Evolutionary conservation across 2,888 invertebrate genomes (phyloP).

Genomic region (Diplolepis rosae): DNA sequence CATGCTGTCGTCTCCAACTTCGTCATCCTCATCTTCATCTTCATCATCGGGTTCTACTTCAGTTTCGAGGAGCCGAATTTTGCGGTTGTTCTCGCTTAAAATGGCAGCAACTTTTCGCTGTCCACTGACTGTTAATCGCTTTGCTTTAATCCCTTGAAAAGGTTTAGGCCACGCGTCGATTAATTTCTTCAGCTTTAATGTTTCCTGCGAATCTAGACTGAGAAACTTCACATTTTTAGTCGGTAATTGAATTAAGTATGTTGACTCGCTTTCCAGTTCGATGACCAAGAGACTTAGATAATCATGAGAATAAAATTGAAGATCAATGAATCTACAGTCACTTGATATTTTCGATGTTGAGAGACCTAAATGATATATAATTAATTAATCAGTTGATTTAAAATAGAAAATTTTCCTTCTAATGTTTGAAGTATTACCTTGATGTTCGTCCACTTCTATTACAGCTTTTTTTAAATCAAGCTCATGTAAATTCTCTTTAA

Average conservation of each 20-base stretch:
- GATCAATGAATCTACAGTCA: constrained; percentile 77
- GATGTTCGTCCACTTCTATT: constrained; percentile 61
- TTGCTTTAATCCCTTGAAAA: constrained; percentile 69
- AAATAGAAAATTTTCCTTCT: background rate
- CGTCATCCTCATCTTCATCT: constrained; percentile 80
- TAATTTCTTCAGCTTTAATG: constrained; percentile 59
- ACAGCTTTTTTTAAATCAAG: constrained; percentile 54
- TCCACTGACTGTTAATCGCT: constrained; percentile 88
- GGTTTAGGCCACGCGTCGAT: constrained; percentile 62
- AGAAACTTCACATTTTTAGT: constrained; percentile 53
- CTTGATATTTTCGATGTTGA: constrained; percentile 52
- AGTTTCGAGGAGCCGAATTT: constrained; percentile 92
- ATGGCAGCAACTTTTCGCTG: constrained; percentile 89
- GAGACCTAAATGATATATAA: constrained; percentile 40
- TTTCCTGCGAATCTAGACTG: constrained; percentile 47
- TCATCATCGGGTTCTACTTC: constrained; percentile 95
- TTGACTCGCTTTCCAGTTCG: constrained; percentile 61
- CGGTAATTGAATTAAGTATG: constrained; percentile 65
- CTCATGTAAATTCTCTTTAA: constrained; percentile 32
- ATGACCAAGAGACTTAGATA: constrained; percentile 81
- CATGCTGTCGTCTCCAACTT: constrained; percentile 58
- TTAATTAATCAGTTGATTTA: background rate
- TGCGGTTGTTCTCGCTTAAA: constrained; percentile 84
- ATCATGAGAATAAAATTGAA: constrained; percentile 85
- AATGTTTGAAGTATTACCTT: constrained; percentile 54